These are phyloP conservation scores for Forbesichthys agassizii DNA, from an alignment of 2,113 vertebrate species.

Conservation along the genomic window DNA sequence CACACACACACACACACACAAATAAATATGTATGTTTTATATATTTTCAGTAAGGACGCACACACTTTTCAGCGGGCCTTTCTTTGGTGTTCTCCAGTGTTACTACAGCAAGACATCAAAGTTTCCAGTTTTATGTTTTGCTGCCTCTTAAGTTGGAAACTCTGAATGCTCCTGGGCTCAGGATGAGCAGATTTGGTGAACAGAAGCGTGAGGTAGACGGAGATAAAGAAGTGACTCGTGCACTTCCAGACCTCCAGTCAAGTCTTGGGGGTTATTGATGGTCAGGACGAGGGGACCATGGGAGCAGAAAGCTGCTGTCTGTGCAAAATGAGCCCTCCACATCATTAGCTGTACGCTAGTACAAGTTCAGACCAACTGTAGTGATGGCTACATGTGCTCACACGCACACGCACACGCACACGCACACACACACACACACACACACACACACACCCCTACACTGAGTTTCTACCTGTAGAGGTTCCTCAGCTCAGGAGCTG, in stretches of 20 bases:
- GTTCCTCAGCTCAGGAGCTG: conserved; percentile 45
- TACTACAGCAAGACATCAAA: background rate
- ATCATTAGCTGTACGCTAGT: no score
- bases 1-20: background rate
- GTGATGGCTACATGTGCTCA: background rate
- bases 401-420: background rate
- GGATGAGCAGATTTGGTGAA: conserved; percentile 23
- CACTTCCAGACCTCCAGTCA: background rate
- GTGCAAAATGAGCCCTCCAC: background rate
- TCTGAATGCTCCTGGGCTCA: conserved; percentile 23
- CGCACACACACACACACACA: background rate
- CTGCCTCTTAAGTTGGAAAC: conserved; percentile 31
- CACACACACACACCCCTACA: background rate
- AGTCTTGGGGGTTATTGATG: conserved; percentile 15
- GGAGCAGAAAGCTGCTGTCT: background rate
- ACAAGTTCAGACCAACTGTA: no score
- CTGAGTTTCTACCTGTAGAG: conserved; percentile 22
- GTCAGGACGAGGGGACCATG: background rate
- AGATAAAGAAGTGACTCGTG: conserved; percentile 6
- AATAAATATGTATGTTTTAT: background rate
- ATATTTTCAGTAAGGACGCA: background rate
- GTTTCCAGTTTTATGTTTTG: conserved; percentile 12
- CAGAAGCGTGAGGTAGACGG: background rate
- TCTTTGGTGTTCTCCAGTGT: conserved; percentile 12
- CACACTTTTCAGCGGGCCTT: background rate